These are phyloP conservation scores for Lysandra bellargus DNA, from an alignment of 2,888 invertebrate genomes.

Conservation along the genomic window DNA sequence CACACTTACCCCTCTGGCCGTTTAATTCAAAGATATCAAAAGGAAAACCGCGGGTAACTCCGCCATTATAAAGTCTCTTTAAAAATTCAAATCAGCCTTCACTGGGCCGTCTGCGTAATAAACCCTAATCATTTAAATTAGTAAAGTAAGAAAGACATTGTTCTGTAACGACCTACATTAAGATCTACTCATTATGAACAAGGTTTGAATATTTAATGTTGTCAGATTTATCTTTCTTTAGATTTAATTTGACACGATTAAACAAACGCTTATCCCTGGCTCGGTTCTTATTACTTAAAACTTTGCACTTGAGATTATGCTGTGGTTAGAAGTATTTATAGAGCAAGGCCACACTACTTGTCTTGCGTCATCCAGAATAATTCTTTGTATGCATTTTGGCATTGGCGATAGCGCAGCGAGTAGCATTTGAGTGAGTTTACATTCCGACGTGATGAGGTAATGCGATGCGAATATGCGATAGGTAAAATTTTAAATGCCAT, in stretches of 20 bases:
- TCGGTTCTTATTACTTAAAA: not conserved
- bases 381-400: no score
- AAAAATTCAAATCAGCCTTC: conserved; percentile 41
- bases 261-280: conserved; percentile 11
- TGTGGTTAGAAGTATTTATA: not conserved
- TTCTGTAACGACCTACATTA: conserved; percentile 37
- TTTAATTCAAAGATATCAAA: not conserved
- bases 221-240: conserved; percentile 41
- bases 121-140: conserved; percentile 42
- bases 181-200: conserved; percentile 37
- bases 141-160: conserved; percentile 42
- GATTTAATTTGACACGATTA: conserved; percentile 39
- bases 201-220: conserved; percentile 41
- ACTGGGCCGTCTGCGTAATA: conserved; percentile 40
- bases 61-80: conserved; percentile 20
- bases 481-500: no score
- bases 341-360: not conserved
- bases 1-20: not conserved
- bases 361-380: no score
- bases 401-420: no score
- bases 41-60: not conserved
- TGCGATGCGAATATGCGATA: no score
- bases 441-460: no score
- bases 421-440: no score
- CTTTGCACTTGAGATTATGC: not conserved